Conservation (phyloP, 1,140 invertebrate species). For the Aleiodes sp. region DNA sequence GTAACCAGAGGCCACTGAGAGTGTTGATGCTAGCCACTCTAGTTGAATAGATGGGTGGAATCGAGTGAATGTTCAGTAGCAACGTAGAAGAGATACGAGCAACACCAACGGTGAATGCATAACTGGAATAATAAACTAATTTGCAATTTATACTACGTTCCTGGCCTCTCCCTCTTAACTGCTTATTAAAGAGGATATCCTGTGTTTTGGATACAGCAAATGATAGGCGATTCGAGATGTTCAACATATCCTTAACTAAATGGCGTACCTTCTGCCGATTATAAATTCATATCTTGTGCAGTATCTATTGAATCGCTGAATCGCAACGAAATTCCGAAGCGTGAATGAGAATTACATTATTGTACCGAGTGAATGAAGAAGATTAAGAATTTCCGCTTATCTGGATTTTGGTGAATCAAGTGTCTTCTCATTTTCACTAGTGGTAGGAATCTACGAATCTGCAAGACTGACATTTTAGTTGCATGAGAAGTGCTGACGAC, state of each 20-base stretch:
- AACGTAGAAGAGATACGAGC: background rate
- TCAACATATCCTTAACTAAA: no score
- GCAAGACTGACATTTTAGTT: conserved; percentile 17
- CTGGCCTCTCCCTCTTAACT: conserved; percentile 21
- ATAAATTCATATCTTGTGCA: no score
- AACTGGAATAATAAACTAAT: conserved; percentile 41
- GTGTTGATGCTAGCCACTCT: background rate
- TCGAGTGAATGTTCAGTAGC: conserved; percentile 5
- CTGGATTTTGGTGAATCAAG: background rate
- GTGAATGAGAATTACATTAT: no score
- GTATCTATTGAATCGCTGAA: no score
- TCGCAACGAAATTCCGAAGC: no score
- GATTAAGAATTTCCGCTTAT: no score
- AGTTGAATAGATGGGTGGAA: conserved; percentile 14
- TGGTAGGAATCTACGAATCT: background rate
- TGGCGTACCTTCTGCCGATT: no score
- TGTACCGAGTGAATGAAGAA: no score
- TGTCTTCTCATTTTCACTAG: background rate
- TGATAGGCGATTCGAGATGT: no score
- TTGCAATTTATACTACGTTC: conserved; percentile 42
- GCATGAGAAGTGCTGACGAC: conserved; percentile 17
- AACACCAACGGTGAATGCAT: conserved; percentile 24
- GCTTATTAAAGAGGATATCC: no score
- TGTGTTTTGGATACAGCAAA: no score
- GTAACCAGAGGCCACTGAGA: background rate